These are phyloP conservation scores for Marronus borbonicus DNA, from an alignment of 2,888 invertebrate genomes.

Conservation along the genomic window DNA sequence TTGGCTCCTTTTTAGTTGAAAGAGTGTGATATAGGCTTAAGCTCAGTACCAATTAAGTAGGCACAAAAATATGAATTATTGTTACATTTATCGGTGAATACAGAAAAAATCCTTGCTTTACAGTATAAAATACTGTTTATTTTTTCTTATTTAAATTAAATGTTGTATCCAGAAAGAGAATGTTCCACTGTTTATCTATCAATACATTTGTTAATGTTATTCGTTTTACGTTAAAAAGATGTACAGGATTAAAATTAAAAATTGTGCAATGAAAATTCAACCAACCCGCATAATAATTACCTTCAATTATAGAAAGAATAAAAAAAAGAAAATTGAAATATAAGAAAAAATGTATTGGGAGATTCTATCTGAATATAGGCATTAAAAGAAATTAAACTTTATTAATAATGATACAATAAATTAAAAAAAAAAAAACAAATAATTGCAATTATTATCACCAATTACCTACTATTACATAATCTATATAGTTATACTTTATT, in stretches of 20 bases:
- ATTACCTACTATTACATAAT: slow-evolving; percentile 13
- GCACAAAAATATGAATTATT: slow-evolving; percentile 49
- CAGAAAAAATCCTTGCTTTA: background rate
- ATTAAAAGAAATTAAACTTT: background rate
- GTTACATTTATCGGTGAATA: slow-evolving; percentile 34
- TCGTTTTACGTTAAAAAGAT: background rate
- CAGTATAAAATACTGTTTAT: background rate
- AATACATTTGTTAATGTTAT: background rate
- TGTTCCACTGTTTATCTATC: background rate
- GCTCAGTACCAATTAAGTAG: slow-evolving; percentile 56
- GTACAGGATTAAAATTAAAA: background rate
- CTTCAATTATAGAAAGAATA: too few species aligned
- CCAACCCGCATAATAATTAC: too few species aligned
- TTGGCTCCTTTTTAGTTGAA: slow-evolving; percentile 55
- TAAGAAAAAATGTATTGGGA: too few species aligned
- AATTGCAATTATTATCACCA: slow-evolving; percentile 24
- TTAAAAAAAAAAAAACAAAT: background rate
- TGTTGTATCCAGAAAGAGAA: background rate
- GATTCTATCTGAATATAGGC: background rate
- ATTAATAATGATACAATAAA: background rate
- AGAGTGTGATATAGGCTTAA: slow-evolving; percentile 63
- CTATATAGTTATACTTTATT: slow-evolving; percentile 23
- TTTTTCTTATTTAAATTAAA: background rate
- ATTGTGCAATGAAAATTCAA: background rate
- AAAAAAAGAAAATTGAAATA: too few species aligned